Percentiles rank a stretch among this genome's conserved stretches.
Evolutionary conservation across 2,888 invertebrate species (phyloP).

Genomic region (Pachydiplax longipennis): DNA sequence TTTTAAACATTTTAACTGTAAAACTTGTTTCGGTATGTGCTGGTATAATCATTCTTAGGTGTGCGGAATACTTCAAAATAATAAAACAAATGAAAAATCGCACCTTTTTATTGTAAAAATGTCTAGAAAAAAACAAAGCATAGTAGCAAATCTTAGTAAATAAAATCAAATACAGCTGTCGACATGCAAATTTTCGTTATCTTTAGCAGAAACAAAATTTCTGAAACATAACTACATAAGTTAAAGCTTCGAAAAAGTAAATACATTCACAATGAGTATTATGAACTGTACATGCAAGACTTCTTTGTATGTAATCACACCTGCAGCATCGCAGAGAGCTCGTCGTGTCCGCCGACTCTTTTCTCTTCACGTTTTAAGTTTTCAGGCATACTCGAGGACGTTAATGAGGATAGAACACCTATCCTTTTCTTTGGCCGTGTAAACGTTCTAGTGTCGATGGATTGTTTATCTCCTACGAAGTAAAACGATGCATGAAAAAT

Average conservation of each 20-base stretch:
- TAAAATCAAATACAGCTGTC: background rate
- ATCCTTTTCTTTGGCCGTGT: constrained; percentile 28
- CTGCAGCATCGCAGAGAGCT: constrained; percentile 40
- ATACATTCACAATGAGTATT: background rate
- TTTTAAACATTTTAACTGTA: background rate
- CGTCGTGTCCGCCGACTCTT: background rate
- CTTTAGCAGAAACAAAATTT: background rate
- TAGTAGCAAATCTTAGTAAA: background rate
- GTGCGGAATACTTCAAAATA: background rate
- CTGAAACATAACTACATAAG: background rate
- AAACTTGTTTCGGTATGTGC: background rate
- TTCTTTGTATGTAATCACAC: background rate
- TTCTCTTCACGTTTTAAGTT: background rate
- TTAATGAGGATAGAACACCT: background rate
- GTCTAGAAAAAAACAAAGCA: background rate
- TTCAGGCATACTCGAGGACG: background rate
- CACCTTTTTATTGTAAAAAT: background rate
- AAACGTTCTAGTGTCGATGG: constrained; percentile 23
- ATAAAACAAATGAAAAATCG: background rate
- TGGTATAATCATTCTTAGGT: background rate
- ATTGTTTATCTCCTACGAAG: constrained; percentile 7
- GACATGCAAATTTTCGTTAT: background rate
- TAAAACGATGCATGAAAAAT: background rate
- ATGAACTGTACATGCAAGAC: background rate
- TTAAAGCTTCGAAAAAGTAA: background rate